A percentile compares a stretch with the other conserved stretches of the same genome.
phyloP scores from a whole-genome alignment of 1,140 invertebrate species.

The Drosophila kurseongensis region DNA sequence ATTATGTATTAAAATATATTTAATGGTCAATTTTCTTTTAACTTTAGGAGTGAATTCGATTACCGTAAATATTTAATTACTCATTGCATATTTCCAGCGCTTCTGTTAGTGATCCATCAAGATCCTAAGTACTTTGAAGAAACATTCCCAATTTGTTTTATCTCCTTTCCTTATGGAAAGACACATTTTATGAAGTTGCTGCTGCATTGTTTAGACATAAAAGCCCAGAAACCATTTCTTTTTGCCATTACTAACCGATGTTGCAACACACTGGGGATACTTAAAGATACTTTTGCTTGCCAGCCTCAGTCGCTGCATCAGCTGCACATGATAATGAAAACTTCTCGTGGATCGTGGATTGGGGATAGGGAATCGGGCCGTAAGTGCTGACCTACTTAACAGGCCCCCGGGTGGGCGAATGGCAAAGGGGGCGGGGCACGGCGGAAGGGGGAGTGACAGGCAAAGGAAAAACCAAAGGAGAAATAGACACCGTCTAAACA shows the following conservation, averaged over 20 bases:
- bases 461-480: slow-evolving; percentile 36
- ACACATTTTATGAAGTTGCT: slow-evolving; percentile 46
- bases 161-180: slow-evolving; percentile 20
- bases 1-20: no score
- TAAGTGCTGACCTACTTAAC: slow-evolving; percentile 61
- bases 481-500: slow-evolving; percentile 60
- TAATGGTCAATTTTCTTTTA: no score
- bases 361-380: not conserved
- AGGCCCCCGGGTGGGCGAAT: slow-evolving; percentile 28
- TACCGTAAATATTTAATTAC: not conserved
- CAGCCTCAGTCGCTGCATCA: slow-evolving; percentile 15
- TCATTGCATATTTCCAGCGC: not conserved
- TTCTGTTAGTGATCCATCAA: slow-evolving; percentile 28
- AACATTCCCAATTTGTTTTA: slow-evolving; percentile 30
- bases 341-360: slow-evolving; percentile 11
- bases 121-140: slow-evolving; percentile 10
- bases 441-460: not conserved
- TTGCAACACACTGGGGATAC: slow-evolving; percentile 26
- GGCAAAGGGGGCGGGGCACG: slow-evolving; percentile 18
- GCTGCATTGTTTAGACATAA: slow-evolving; percentile 40
- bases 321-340: slow-evolving; percentile 59
- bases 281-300: slow-evolving; percentile 16
- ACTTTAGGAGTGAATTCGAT: no score
- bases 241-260: slow-evolving; percentile 31
- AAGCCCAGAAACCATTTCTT: slow-evolving; percentile 26